Conservation (phyloP, 2,113 vertebrate species). For the Prolemur simus region DNA sequence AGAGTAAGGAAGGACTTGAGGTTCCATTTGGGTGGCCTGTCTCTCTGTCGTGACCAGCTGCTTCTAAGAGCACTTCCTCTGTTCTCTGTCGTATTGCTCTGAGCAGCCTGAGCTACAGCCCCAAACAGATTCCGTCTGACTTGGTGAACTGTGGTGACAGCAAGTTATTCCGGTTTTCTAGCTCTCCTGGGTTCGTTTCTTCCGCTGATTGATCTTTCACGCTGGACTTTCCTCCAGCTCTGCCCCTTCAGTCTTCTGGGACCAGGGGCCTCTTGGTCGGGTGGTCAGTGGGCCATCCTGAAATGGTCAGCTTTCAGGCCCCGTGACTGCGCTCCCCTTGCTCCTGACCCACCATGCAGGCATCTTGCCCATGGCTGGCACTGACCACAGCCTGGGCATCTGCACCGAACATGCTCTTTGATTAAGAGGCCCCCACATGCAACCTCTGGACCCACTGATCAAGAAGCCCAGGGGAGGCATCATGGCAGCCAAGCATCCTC, state of each 20-base stretch:
- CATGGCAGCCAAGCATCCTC: neutral
- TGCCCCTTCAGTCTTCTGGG: neutral
- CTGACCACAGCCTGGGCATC: neutral
- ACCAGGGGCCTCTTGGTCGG: neutral
- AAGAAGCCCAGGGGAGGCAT: neutral
- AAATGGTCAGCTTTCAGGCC: neutral
- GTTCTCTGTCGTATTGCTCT: neutral
- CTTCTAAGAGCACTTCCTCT: neutral
- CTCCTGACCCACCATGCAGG: neutral
- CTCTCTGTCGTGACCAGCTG: neutral
- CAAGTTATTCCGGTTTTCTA: neutral
- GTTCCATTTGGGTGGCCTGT: neutral
- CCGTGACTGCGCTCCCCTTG: neutral
- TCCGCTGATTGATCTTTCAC: conserved; percentile 17
- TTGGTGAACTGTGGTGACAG: neutral
- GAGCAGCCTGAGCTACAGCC: neutral
- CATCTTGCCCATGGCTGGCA: neutral
- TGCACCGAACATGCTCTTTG: neutral
- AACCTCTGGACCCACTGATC: neutral
- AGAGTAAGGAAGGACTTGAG: neutral
- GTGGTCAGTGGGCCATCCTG: neutral
- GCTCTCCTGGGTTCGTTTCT: neutral
- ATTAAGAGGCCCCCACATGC: neutral
- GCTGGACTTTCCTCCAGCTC: neutral
- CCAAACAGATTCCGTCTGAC: neutral